phyloP scores from a whole-genome alignment of 1,140 invertebrate genomes.

The Zaprionus vittiger region DNA sequence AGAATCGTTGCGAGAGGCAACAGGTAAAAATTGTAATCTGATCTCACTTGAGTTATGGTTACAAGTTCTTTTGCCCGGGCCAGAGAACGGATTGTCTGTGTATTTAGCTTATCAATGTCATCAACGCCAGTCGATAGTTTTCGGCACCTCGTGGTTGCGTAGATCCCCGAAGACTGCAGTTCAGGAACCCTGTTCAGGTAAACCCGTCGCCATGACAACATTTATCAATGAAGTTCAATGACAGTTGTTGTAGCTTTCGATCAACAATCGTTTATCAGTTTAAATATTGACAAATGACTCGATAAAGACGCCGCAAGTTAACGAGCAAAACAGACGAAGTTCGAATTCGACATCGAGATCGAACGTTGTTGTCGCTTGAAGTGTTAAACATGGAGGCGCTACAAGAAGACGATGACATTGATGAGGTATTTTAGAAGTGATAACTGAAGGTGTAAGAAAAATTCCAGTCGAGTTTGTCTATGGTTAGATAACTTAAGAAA shows the following conservation, averaged over 20 bases:
- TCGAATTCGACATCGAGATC: slow-evolving; percentile 20
- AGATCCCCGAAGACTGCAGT: slow-evolving; percentile 12
- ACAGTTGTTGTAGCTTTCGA: slow-evolving; percentile 69
- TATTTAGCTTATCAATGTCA: slow-evolving; percentile 72
- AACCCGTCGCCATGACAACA: slow-evolving; percentile 32
- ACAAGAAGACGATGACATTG: slow-evolving; percentile 42
- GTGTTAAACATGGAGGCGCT: slow-evolving; percentile 36
- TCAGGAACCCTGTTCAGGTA: slow-evolving; percentile 1
- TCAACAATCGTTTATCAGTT: slow-evolving; percentile 73
- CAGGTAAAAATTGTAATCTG: slow-evolving; percentile 66
- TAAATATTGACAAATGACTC: slow-evolving; percentile 62
- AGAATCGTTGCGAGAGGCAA: slow-evolving; percentile 37
- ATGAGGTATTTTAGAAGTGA: slow-evolving; percentile 31
- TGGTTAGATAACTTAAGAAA: background rate
- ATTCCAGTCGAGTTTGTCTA: background rate
- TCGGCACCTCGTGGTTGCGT: slow-evolving; percentile 1
- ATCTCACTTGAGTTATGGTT: slow-evolving; percentile 37
- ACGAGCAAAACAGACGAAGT: slow-evolving; percentile 3
- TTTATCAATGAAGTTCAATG: slow-evolving; percentile 83
- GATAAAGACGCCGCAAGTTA: slow-evolving; percentile 54
- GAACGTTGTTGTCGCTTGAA: slow-evolving; percentile 15
- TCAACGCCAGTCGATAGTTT: slow-evolving; percentile 59
- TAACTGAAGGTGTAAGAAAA: slow-evolving; percentile 28
- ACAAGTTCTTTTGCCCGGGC: slow-evolving; percentile 9
- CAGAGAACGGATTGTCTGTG: slow-evolving; percentile 29